Evolutionary conservation across 2,888 invertebrate genomes (phyloP).

Genomic region (Subacronicta megacephala): DNA sequence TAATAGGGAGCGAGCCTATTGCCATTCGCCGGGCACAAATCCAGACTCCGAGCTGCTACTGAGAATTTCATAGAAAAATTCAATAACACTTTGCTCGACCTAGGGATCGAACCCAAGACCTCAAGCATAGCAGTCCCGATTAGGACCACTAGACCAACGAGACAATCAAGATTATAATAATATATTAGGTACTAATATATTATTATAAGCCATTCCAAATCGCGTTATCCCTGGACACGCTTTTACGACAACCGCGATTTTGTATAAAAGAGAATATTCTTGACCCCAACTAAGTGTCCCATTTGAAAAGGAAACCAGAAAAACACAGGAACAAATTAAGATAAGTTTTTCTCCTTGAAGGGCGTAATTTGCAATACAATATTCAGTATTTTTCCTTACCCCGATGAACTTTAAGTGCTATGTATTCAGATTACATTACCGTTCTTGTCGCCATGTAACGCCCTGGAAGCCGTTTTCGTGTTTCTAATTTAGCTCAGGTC

Average conservation of each 20-base stretch:
- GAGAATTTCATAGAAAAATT: too few relatives aligned
- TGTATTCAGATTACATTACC: conserved; percentile 52
- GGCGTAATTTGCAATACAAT: conserved; percentile 50
- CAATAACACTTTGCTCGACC: too few relatives aligned
- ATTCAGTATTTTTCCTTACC: conserved; percentile 37
- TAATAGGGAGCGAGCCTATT: too few relatives aligned
- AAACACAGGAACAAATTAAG: conserved; percentile 38
- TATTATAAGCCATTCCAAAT: conserved; percentile 6
- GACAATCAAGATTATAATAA: too few relatives aligned
- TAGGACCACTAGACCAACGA: too few relatives aligned
- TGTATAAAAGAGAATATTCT: conserved; percentile 27
- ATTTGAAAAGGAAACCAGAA: conserved; percentile 34
- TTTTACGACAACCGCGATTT: conserved; percentile 10
- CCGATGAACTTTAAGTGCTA: conserved; percentile 45
- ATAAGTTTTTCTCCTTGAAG: conserved; percentile 37
- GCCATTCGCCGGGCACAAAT: too few relatives aligned
- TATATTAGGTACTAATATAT: too few relatives aligned
- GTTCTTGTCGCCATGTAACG: conserved; percentile 33
- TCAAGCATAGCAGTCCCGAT: too few relatives aligned
- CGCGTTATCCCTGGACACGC: conserved; percentile 17
- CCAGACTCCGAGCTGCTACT: too few relatives aligned
- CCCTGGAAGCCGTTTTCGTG: conserved; percentile 23
- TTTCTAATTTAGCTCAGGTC: conserved; percentile 38
- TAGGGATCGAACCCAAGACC: too few relatives aligned
- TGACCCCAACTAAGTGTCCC: conserved; percentile 29